Evolutionary conservation across 2,797 vertebrate genomes (phyloP).

Genomic region (Sylvia borin): DNA sequence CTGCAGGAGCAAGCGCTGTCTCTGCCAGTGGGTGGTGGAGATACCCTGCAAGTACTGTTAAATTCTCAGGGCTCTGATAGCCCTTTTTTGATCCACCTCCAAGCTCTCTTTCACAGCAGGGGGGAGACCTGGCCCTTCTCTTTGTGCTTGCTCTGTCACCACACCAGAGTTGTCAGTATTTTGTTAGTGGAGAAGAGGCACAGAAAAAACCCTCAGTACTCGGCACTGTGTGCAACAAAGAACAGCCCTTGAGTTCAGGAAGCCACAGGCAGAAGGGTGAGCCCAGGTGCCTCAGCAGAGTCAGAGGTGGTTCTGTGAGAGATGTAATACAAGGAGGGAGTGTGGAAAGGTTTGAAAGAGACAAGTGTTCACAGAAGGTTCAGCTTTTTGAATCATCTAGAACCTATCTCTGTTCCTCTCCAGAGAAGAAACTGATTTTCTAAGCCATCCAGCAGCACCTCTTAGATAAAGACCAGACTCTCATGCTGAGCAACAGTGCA

Average conservation of each 20-base stretch:
- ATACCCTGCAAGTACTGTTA: not conserved
- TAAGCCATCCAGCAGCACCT: not conserved
- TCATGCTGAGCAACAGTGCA: not conserved
- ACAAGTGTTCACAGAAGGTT: not conserved
- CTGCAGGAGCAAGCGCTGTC: not conserved
- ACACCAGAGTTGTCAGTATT: not conserved
- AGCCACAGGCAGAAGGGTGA: not conserved
- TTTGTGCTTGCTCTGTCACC: not conserved
- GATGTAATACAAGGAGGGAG: not conserved
- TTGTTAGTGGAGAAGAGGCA: not conserved
- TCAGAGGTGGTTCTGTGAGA: not conserved
- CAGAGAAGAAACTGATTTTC: not conserved
- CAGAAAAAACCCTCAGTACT: rapidly evolving
- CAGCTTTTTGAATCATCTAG: not conserved
- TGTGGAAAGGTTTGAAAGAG: not conserved
- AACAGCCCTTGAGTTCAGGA: not conserved
- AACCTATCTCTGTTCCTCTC: not conserved
- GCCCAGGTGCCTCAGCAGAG: not conserved
- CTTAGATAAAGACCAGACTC: not conserved
- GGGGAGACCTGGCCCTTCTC: not conserved
- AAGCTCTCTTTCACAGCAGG: not conserved
- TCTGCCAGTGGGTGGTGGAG: not conserved
- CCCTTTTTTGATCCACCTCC: not conserved
- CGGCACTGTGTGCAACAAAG: not conserved
- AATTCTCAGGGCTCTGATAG: not conserved